Percentiles rank a stretch among this genome's conserved stretches.
Evolutionary conservation across 1,140 invertebrate species (phyloP).

Genomic region (Bilobella aurantiaca): DNA sequence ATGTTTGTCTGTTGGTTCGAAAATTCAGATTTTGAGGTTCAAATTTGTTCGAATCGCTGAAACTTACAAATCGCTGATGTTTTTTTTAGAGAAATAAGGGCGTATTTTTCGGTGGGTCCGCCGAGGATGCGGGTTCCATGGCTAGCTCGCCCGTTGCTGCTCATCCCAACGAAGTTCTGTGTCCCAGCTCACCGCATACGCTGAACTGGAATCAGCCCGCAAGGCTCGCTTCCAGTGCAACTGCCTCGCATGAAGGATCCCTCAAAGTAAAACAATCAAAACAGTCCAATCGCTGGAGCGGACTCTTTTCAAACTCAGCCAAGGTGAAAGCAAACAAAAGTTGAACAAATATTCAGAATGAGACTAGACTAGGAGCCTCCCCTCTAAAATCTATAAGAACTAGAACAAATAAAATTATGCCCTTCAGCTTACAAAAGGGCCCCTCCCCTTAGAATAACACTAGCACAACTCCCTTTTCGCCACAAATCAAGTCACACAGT

Average conservation of each 20-base stretch:
- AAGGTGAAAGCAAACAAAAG: too few relatives aligned
- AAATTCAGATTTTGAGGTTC: too few relatives aligned
- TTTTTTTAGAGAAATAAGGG: too few relatives aligned
- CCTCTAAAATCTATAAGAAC: background rate
- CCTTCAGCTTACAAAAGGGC: background rate
- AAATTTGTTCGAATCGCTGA: too few relatives aligned
- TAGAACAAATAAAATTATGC: background rate
- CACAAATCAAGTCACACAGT: background rate
- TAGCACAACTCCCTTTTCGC: background rate
- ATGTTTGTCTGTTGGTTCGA: too few relatives aligned
- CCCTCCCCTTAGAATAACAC: background rate
- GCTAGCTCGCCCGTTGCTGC: too few relatives aligned
- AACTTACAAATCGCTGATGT: too few relatives aligned
- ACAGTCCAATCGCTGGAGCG: conserved; percentile 52
- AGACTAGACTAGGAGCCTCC: background rate
- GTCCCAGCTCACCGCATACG: background rate
- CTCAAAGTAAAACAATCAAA: conserved; percentile 43
- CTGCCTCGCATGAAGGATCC: conserved; percentile 39
- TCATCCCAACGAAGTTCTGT: background rate
- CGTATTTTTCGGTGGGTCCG: too few relatives aligned
- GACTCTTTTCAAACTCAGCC: conserved; percentile 51
- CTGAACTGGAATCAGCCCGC: background rate
- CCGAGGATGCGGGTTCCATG: too few relatives aligned
- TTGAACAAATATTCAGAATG: too few relatives aligned
- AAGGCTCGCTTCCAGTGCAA: conserved; percentile 35